Evolutionary conservation across 2,888 invertebrate species (phyloP), one percentile per base, ranked within the genome.

Genomic region (Merodon equestris): DNA sequence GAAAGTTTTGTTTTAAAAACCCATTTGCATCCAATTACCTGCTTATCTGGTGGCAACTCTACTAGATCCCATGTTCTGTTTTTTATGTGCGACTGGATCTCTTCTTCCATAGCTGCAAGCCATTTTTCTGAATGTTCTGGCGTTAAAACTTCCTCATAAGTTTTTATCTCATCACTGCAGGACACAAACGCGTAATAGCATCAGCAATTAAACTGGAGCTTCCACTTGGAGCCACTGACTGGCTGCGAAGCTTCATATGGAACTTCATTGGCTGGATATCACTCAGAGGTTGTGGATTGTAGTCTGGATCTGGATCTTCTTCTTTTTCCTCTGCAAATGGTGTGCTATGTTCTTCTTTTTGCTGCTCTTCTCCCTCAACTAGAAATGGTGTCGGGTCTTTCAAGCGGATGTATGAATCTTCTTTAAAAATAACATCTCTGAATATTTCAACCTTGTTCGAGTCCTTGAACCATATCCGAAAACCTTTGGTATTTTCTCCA

Each of bases 401-500:
- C 9, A 45, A 15, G 17, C 27, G 7, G 27, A 27, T 27, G 7
- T 27, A 2, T 27, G 56, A 56, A 44, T 42, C 18, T 44, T 44
- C 14, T 44, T 44, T 44, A 60, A 19, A 51, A 15, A n/a, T n/a
- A n/a, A 61, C 27, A 27, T 50, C 48, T 3, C 48, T 38, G 0
- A 45, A 38, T 13, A 48, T n/a, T 1, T 50, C 27, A 1, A 61
- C 19, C 15, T 50, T 61, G 9, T 17, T 10, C 9, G 19, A 12
- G 1, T 36, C 42, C 10, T 13, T 19, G 14, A 51, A 2, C 19
- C 42, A 84, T 47, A 83, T 53, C 10, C 81, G 51, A 71, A 84
- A 85, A 0, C 84, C 84, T 71, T 86, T 86, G 0, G 71, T 68
- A 19, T 82, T 56, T 27, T 86, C 85, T 67, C 83, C 81, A 60